Percentiles rank a stretch among this genome's conserved stretches.
These are phyloP conservation scores for Nestor notabilis DNA, from an alignment of 2,113 vertebrate species.

Conservation along the genomic window DNA sequence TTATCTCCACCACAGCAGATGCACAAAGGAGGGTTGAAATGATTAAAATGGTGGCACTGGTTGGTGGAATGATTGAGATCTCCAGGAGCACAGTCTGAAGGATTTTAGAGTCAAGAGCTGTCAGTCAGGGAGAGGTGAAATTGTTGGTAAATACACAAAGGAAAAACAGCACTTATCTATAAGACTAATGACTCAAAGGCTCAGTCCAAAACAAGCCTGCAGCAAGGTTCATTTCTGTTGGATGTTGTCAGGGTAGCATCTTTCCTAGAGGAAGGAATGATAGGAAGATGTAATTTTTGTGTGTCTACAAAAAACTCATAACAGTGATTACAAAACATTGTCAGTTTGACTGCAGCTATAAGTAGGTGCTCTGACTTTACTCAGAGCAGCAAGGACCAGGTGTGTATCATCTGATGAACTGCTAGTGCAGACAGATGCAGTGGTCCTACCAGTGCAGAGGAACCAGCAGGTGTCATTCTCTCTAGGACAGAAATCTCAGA, in stretches of 20 bases:
- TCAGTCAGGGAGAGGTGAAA: background rate
- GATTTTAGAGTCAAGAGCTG: background rate
- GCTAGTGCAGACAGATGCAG: background rate
- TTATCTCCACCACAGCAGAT: background rate
- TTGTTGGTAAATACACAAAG: background rate
- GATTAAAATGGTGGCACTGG: background rate
- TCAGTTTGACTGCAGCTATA: background rate
- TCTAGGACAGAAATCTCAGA: background rate
- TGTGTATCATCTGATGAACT: background rate
- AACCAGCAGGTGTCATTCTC: background rate
- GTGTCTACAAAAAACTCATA: background rate
- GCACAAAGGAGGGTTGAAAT: background rate
- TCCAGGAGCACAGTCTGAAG: background rate
- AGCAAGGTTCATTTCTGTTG: background rate
- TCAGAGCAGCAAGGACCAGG: background rate
- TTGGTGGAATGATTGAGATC: background rate
- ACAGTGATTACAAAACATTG: background rate
- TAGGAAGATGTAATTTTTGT: background rate
- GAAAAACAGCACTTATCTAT: background rate
- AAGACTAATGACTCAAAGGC: background rate
- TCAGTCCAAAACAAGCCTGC: background rate
- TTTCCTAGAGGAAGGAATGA: background rate
- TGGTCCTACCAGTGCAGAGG: background rate
- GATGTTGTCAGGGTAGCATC: background rate
- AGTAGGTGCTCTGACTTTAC: background rate